Conservation (phyloP, 1,140 invertebrate species). For the Prorops nasuta region DNA sequence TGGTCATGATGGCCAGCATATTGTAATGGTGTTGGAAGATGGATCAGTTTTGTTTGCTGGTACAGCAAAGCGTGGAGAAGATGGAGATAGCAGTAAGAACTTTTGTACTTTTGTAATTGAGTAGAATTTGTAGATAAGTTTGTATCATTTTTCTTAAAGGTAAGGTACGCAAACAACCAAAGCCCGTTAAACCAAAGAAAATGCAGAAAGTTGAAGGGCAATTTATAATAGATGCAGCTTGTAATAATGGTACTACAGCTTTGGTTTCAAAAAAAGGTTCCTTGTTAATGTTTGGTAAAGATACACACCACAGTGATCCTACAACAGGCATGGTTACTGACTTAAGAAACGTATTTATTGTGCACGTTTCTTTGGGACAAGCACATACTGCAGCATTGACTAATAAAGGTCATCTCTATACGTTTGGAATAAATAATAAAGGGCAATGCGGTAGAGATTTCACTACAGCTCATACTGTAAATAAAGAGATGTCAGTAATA, state of each 20-base stretch:
- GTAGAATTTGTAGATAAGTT: not conserved
- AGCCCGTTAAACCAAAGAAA: constrained; percentile 89
- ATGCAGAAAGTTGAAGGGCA: constrained; percentile 88
- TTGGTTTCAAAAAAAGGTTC: constrained; percentile 87
- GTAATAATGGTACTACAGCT: constrained; percentile 93
- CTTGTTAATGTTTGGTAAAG: constrained; percentile 92
- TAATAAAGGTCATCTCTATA: constrained; percentile 87
- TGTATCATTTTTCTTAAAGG: constrained; percentile 48
- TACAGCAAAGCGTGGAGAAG: constrained; percentile 87
- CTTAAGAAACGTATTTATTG: constrained; percentile 78
- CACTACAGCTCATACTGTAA: constrained; percentile 56
- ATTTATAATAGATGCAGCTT: constrained; percentile 78
- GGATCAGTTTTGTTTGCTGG: constrained; percentile 86
- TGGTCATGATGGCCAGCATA: constrained; percentile 92
- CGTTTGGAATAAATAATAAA: constrained; percentile 97
- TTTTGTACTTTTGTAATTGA: not conserved
- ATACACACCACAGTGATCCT: constrained; percentile 84
- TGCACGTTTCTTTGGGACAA: constrained; percentile 88
- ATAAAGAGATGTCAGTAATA: constrained; percentile 55
- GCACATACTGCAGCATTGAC: constrained; percentile 89
- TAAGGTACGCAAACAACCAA: constrained; percentile 80
- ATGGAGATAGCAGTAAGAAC: constrained; percentile 72
- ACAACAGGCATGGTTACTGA: constrained; percentile 69
- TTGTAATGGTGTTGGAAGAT: constrained; percentile 84
- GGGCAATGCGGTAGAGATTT: constrained; percentile 95